Base-by-base conservation (phyloP, 2,113 vertebrate species). In the Pangasianodon gigas region DNA sequence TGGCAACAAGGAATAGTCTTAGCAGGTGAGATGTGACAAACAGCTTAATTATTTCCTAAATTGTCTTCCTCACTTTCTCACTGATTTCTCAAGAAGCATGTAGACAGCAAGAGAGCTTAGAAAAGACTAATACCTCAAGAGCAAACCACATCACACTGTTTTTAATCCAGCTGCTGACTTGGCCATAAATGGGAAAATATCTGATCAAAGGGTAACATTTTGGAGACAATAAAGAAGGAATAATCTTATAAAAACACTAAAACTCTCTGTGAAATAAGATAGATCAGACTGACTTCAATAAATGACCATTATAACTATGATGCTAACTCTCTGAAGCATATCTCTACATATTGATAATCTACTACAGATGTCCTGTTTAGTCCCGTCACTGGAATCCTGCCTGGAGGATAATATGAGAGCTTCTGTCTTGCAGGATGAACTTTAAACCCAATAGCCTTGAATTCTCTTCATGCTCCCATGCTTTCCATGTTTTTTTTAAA, bases 1-100 rank as follows among this genome's bases (percentile, higher is more conserved):
- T 54, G 52, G 52, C 52, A 54, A 54, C 10, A 54, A 54, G 52
- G 52, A 54, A 14, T 54, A 54, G 52, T 54, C 52, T 54, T 54
- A 19, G 37, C 37, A 37, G 37, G 37, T 37, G n/a, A 71, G 37
- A 87, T 58, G 84, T 60, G 18, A 48, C 67, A 71, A 87, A 87
- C 75, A 48, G 56, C 69, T 87, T 69, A 79, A 88, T 77, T 26
- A 88, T 79, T 87, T 91, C n/a, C 62, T 82, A 13, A 37, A 71
- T 83, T 89, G 84, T 90, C 48, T 67, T 48, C 37, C 69, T 52
- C 51, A n/a, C 56, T 85, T 91, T 6, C 54, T 81, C 84, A 84
- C 11, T 26, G 51, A 46, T 46, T 83, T 41, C 80, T 71, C 82
- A 60, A 58, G 65, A 82, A 82, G 24, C 32, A 58, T 26, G 29